These are phyloP conservation scores for Microtus oregoni DNA, from an alignment of 2,113 vertebrate genomes.

Conservation along the genomic window DNA sequence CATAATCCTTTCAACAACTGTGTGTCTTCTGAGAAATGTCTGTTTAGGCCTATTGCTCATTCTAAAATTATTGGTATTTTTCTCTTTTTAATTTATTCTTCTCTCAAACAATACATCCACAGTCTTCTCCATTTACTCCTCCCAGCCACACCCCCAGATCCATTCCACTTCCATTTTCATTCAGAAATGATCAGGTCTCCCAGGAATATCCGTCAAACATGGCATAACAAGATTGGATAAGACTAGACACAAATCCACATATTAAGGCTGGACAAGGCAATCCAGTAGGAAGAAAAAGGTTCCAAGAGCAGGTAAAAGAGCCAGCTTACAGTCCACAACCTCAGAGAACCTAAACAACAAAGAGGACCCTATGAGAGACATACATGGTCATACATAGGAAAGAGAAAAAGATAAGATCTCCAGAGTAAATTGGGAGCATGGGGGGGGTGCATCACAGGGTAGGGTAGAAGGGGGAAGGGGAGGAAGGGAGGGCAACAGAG, in stretches of 20 bases:
- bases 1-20: neutral
- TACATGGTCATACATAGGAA: too few relatives aligned
- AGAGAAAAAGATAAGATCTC: too few relatives aligned
- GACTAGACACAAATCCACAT: neutral
- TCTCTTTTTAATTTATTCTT: neutral
- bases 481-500: too few relatives aligned
- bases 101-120: neutral
- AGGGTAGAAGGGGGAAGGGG: too few relatives aligned
- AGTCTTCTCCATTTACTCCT: neutral
- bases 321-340: too few relatives aligned
- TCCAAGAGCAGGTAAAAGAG: neutral
- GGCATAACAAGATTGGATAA: neutral
- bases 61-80: neutral
- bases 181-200: neutral
- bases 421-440: too few relatives aligned
- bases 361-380: too few relatives aligned
- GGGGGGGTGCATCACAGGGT: too few relatives aligned
- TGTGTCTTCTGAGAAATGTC: neutral
- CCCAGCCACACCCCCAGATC: neutral
- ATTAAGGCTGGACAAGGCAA: neutral
- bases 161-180: neutral
- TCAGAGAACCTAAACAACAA: too few relatives aligned
- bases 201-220: neutral
- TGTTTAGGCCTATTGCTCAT: neutral
- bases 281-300: neutral